Evolutionary conservation across 1,140 invertebrate genomes (phyloP), one percentile per base, ranked within the genome.

Genomic region (Battus philenor): DNA sequence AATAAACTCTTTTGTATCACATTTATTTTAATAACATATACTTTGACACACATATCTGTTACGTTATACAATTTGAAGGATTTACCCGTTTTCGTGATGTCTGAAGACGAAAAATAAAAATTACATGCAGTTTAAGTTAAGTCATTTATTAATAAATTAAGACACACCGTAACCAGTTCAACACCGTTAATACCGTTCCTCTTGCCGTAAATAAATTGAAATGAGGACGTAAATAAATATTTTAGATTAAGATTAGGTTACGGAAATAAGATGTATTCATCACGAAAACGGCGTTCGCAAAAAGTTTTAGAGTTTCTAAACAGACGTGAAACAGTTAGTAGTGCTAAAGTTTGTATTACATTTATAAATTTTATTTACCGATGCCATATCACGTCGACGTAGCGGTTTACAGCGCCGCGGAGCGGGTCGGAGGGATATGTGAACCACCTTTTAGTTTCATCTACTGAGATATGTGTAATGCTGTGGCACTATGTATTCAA

Each of bases 1-100:
- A 80, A 80, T 84, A 84, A 82, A 79, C 78, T 79, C 80, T 78
- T 80, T 84, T 65, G 79, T 84, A 84, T 84, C 80, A 84, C 80
- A 84, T 84, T 84, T 81, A 84, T 84, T 80, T 61, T 73, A 78
- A 76, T 77, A 79, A 80, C n/a, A n/a, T 84, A 84, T 80, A 78
- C 59, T 80, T 80, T 81, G 76, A 84, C 80, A 84, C 80, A 80
- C 67, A 84, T 72, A 75, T 72, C 65, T 75, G 55, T 79, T 81
- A 81, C 70, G 61, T 70, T 73, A 72, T 79, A 81, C 53, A 57
- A 66, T 64, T 71, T 70, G 65, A 72, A 72, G 50, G 51, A 54
- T 47, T 54, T 65, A 54, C 66, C 59, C 55, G 60, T 59, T 67
- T 62, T 63, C 64, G 44, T 68, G 66, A 67, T 67, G 49, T n/a